Base-by-base conservation (phyloP, 2,888 invertebrate species). In the Teleogryllus oceanicus region DNA sequence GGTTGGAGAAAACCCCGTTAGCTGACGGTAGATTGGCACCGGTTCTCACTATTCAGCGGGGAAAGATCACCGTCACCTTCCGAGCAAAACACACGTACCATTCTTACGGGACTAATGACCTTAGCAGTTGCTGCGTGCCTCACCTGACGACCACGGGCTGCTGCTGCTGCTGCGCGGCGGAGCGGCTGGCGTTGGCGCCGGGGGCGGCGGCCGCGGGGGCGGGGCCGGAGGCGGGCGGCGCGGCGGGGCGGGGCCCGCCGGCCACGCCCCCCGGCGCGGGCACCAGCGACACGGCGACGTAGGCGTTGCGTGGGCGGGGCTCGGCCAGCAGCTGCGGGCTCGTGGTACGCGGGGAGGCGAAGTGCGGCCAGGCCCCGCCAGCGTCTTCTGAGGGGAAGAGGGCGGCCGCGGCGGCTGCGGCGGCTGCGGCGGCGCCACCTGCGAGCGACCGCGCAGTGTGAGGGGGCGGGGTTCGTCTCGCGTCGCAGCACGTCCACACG, bases 321-420 rank as follows among this genome's bases (percentile, higher is more conserved):
- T 13, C 62, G 13, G 78, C 50, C 49, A 81, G 74, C 20, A 79
- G 49, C 51, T 80, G 81, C 13, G 83, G 83, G 20, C 82, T 81
- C 13, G 83, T 80, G n/a, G 83, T 83, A 83, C 83, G 12, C 83
- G 80, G 83, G 80, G 83, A 83, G 20, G 82, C 80, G 77, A 83
- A 83, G 50, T 81, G 82, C 16, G 83, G 83, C 83, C 82, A 82
- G 81, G n/a, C 62, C 5, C 62, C n/a, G 37, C 37, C 37, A 37
- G 37, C 37, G 37, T 37, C 37, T 37, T 37, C 37, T 37, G 37
- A n/a, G 62, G 62, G 62, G 62, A 13, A 13, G 62, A 13, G 11
- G 16, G 16, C 16, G n/a, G 62, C 4, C 3, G 62, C n/a, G 62
- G 62, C 8, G 16, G 62, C 16, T 3, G 16, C 62, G 62, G 62